Conservation (phyloP, 2,797 vertebrate species). For the Parotocinclus haroldoi region DNA sequence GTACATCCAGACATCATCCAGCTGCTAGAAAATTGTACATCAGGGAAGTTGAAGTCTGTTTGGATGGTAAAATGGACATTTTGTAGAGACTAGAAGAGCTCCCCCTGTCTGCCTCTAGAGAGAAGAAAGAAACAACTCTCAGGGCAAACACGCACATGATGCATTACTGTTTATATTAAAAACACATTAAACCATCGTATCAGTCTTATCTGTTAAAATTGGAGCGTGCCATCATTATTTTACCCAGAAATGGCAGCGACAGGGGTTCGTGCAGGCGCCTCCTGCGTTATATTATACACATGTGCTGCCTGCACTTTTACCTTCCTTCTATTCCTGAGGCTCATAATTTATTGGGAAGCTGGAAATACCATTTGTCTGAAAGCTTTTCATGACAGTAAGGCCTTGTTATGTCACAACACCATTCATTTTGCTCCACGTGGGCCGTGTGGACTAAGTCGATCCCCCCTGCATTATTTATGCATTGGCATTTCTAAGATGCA, state of each 20-base stretch:
- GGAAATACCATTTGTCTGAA: slow-evolving; percentile 72
- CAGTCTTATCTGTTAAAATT: too few species aligned
- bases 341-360: slow-evolving; percentile 68
- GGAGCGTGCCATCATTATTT: not conserved
- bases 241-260: slow-evolving; percentile 10
- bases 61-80: slow-evolving; percentile 19
- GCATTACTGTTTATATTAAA: too few species aligned
- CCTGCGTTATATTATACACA: slow-evolving; percentile 24
- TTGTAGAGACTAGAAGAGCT: too few species aligned
- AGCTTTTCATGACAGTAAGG: slow-evolving; percentile 69
- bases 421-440: slow-evolving; percentile 60
- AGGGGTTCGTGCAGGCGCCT: slow-evolving; percentile 17
- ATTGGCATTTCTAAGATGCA: slow-evolving; percentile 62
- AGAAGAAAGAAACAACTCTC: too few species aligned
- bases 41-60: slow-evolving; percentile 28
- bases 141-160: too few species aligned
- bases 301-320: slow-evolving; percentile 15
- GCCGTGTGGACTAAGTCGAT: slow-evolving; percentile 40
- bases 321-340: slow-evolving; percentile 39
- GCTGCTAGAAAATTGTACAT: slow-evolving; percentile 38
- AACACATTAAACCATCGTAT: too few species aligned
- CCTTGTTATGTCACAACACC: slow-evolving; percentile 63
- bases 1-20: slow-evolving; percentile 38
- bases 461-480: slow-evolving; percentile 69
- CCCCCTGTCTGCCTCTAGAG: too few species aligned